Percentiles rank a stretch among this genome's conserved stretches.
Conservation (phyloP, 2,797 vertebrate species). For the Acanthurus tractus region DNA sequence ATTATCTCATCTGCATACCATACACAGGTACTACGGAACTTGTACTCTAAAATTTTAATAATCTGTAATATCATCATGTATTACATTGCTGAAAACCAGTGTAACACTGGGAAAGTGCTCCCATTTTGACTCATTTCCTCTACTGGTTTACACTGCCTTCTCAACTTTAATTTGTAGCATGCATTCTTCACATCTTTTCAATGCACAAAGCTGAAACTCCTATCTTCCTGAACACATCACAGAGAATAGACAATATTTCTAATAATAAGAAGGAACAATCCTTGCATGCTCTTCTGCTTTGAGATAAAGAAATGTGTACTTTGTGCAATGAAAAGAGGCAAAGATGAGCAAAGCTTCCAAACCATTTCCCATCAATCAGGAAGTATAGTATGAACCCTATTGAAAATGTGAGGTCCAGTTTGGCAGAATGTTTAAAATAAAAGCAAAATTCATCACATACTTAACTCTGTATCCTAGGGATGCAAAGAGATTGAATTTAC, state of each 20-base stretch:
- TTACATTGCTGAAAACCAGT: slow-evolving; percentile 50
- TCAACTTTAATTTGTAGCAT: slow-evolving; percentile 84
- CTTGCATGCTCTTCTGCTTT: slow-evolving; percentile 66
- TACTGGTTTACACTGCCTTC: slow-evolving; percentile 88
- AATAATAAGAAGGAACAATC: slow-evolving; percentile 68
- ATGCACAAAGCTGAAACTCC: slow-evolving; percentile 85
- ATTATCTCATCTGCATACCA: slow-evolving; percentile 35
- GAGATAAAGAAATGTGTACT: slow-evolving; percentile 78
- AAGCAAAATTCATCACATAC: slow-evolving; percentile 50
- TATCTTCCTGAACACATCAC: slow-evolving; percentile 65
- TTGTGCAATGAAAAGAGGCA: slow-evolving; percentile 89
- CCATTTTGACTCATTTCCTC: slow-evolving; percentile 87
- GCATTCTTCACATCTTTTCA: slow-evolving; percentile 84
- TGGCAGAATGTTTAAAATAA: slow-evolving; percentile 65
- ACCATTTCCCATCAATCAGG: slow-evolving; percentile 79
- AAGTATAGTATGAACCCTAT: slow-evolving; percentile 91
- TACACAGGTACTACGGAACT: slow-evolving; percentile 13
- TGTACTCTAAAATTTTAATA: slow-evolving; percentile 10
- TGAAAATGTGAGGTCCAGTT: slow-evolving; percentile 86
- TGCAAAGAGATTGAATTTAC: slow-evolving; percentile 71
- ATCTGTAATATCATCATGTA: slow-evolving; percentile 27
- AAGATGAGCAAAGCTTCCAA: slow-evolving; percentile 84
- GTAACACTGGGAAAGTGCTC: slow-evolving; percentile 60
- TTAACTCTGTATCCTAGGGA: slow-evolving; percentile 48
- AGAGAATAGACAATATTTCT: slow-evolving; percentile 66